Conservation (phyloP, 37 sponge, comb jelly and placozoan species). For the Tethya wilhelma region DNA sequence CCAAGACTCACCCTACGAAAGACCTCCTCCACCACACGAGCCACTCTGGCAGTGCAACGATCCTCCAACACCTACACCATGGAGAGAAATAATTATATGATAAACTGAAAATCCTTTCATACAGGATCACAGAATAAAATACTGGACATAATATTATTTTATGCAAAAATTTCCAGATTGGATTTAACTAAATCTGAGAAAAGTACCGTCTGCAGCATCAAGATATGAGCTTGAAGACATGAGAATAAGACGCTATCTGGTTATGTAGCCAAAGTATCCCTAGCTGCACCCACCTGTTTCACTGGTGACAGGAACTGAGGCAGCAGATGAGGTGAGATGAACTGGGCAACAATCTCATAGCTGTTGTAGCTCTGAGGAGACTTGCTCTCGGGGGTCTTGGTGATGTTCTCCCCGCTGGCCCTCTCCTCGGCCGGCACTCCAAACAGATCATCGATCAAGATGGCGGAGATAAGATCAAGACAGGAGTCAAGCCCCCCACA, state of each 20-base stretch:
- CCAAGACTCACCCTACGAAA: slow-evolving; percentile 58
- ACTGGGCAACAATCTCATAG: slow-evolving; percentile 64
- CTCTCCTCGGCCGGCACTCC: slow-evolving; percentile 87
- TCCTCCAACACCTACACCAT: slow-evolving; percentile 49
- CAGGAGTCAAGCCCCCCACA: slow-evolving; percentile 87
- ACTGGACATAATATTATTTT: no score
- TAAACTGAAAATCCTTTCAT: no score
- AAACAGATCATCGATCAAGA: slow-evolving; percentile 81
- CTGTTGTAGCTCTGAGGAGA: slow-evolving; percentile 63
- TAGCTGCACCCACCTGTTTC: slow-evolving; percentile 80
- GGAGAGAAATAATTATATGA: neutral
- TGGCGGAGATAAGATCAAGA: slow-evolving; percentile 44
- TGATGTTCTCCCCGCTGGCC: slow-evolving; percentile 62
- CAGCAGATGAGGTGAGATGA: slow-evolving; percentile 65
- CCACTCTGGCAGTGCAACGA: slow-evolving; percentile 24
- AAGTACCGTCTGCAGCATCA: no score
- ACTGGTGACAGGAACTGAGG: slow-evolving; percentile 61
- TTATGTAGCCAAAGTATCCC: no score
- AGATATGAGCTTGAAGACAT: no score
- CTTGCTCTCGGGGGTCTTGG: slow-evolving; percentile 84
- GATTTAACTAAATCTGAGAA: no score
- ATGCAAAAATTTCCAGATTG: no score
- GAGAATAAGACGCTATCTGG: no score
- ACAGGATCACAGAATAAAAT: no score
- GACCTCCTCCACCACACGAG: slow-evolving; percentile 63